Conservation (phyloP, 1,140 invertebrate species). For the Drosophila suzukii region DNA sequence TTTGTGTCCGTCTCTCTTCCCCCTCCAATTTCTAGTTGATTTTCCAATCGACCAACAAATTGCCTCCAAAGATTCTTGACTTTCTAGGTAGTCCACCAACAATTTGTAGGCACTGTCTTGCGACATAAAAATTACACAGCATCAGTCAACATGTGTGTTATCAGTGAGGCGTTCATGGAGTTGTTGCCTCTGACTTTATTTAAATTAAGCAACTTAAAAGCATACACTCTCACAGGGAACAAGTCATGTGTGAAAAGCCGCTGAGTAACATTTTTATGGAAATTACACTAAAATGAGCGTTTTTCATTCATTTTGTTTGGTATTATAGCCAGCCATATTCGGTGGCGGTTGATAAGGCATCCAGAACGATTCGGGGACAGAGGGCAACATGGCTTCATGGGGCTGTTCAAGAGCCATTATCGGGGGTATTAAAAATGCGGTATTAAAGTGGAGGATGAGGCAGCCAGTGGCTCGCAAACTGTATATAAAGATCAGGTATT, state of each 20-base stretch:
- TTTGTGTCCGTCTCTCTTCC: conserved; percentile 26
- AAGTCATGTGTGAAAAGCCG: conserved; percentile 47
- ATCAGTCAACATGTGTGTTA: conserved; percentile 57
- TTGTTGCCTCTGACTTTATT: conserved; percentile 62
- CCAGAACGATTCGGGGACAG: conserved; percentile 24
- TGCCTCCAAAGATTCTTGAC: conserved; percentile 38
- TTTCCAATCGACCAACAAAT: conserved; percentile 64
- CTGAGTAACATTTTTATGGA: conserved; percentile 71
- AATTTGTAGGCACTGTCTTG: conserved; percentile 47
- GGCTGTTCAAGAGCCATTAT: conserved; percentile 45
- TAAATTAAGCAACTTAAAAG: conserved; percentile 75
- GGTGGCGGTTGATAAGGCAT: conserved; percentile 46
- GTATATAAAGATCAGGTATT: neutral
- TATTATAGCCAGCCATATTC: conserved; percentile 38
- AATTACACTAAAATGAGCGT: conserved; percentile 62
- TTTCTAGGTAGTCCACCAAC: conserved; percentile 41
- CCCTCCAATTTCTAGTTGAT: conserved; percentile 27
- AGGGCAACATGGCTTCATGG: conserved; percentile 21
- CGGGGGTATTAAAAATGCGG: conserved; percentile 40
- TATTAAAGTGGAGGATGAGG: conserved; percentile 1
- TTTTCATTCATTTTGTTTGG: conserved; percentile 42
- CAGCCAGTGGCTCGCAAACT: conserved; percentile 27
- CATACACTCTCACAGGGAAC: conserved; percentile 14
- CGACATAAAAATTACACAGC: conserved; percentile 59
- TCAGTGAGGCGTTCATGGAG: conserved; percentile 59